Conservation (phyloP, 2,797 vertebrate genomes). For the Spheniscus humboldti region DNA sequence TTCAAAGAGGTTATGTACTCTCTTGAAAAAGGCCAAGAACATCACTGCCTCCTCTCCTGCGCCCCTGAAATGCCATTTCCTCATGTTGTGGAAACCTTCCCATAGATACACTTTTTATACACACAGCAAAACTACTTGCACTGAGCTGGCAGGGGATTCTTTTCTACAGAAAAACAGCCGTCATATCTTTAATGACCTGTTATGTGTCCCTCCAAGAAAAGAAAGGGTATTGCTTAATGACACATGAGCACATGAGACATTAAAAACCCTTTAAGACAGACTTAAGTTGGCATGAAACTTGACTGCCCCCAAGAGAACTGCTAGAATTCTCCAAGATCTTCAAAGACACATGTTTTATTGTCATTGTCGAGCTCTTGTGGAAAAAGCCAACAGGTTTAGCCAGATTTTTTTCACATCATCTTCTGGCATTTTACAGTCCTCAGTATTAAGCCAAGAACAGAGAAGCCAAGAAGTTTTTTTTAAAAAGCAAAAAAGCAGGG, state of each 20-base stretch:
- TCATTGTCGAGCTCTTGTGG: not conserved
- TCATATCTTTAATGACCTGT: not conserved
- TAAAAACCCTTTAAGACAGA: not conserved
- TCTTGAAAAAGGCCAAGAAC: not conserved
- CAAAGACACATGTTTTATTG: not conserved
- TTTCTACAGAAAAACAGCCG: not conserved
- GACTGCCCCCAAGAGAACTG: not conserved
- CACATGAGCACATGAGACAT: not conserved
- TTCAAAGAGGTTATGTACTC: not conserved
- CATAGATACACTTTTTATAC: not conserved
- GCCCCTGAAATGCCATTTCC: not conserved
- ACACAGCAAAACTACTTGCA: not conserved
- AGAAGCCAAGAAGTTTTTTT: not conserved
- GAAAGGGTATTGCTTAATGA: not conserved
- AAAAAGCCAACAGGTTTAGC: conserved; percentile 21
- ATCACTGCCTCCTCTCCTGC: not conserved
- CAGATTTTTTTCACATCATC: conserved; percentile 52
- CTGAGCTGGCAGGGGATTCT: not conserved
- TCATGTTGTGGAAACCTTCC: not conserved
- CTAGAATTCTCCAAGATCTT: not conserved
- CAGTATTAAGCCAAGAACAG: not conserved
- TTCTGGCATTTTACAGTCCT: not conserved
- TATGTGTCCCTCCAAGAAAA: not conserved
- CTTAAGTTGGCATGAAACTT: not conserved
- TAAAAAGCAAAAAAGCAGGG: not conserved